Evolutionary conservation across 2,797 vertebrate genomes (phyloP).

Genomic region (Anguilla anguilla): DNA sequence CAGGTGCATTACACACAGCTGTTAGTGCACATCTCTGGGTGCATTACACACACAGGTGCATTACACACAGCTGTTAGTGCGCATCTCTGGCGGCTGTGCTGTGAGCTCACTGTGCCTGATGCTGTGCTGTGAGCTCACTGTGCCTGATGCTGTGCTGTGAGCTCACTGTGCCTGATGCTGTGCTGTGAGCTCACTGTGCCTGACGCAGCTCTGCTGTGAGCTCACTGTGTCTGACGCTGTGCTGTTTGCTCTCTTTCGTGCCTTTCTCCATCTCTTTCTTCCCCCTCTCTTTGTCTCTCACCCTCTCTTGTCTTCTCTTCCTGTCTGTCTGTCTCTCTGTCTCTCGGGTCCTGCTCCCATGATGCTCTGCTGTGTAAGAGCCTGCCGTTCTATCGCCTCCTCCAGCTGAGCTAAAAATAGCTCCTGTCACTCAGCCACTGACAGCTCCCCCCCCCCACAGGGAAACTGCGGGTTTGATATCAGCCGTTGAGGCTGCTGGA

Average conservation of each 20-base stretch:
- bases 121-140: no score
- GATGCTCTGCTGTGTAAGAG: not conserved
- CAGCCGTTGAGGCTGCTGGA: not conserved
- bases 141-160: no score
- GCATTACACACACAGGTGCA: no score
- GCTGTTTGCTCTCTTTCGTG: no score
- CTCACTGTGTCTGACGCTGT: no score
- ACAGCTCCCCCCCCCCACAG: slow-evolving; percentile 15
- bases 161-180: no score
- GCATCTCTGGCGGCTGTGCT: no score
- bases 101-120: no score
- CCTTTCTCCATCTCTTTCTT: not conserved
- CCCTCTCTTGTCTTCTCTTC: not conserved
- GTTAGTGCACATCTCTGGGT: no score
- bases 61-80: no score
- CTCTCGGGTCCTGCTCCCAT: not conserved
- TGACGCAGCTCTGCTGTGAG: not conserved
- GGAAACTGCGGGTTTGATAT: slow-evolving; percentile 14
- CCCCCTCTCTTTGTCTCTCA: not conserved
- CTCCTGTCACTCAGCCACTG: slow-evolving; percentile 20
- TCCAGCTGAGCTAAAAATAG: slow-evolving; percentile 27
- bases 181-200: no score
- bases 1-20: no score
- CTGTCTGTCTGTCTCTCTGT: slow-evolving; percentile 10
- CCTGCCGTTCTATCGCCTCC: not conserved